Base-by-base conservation (phyloP, 2,113 vertebrate genomes). In the Agapornis roseicollis region DNA sequence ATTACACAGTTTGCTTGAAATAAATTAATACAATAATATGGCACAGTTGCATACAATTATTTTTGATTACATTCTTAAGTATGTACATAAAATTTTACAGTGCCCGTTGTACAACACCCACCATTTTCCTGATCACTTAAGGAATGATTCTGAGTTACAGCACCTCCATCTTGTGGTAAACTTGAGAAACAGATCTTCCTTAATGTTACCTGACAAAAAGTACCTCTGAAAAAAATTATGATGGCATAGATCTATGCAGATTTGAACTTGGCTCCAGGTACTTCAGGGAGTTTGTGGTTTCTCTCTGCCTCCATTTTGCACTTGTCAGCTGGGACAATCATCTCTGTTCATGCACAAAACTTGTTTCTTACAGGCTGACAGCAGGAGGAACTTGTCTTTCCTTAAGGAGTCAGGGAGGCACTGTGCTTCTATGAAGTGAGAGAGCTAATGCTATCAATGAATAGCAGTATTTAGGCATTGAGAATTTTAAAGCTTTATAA, bases 131-230 rank as follows among this genome's bases (percentile, higher is more conserved):
- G 5, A 13, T 33, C 4, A 2, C 19, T 94, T 83, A 79, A 60
- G 58, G 68, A 88, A 44, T 27, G 37, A 77, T 87, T 95, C 81
- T 91, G 81, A 96, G 96, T 85, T 92, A 70, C 93, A 95, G 95
- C 85, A 95, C 82, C 80, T 96, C 95, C 94, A 93, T 84, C 96
- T 96, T 97, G 96, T 96, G 95, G 94, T 80, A 80, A 88, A 78
- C 39, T 47, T 60, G 79, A 95, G 94, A 96, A 94, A 96, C 4
- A 80, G 69, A 47, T 31, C 64, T 61, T 89, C 39, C 47, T 76
- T 79, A 87, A 39, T 52, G 16, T 10, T 50, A 1, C 41, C 23
- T 70, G 28, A 18, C 81, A 35, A 53, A 55, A 88, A 42, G 8
- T 15, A 58, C 8, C 42, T 63, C 64, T 64, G 50, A 73, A 94